A percentile compares a stretch with the other conserved stretches of the same genome.
Conservation (phyloP, 2,888 invertebrate species). For the Eurytoma adleriae region DNA sequence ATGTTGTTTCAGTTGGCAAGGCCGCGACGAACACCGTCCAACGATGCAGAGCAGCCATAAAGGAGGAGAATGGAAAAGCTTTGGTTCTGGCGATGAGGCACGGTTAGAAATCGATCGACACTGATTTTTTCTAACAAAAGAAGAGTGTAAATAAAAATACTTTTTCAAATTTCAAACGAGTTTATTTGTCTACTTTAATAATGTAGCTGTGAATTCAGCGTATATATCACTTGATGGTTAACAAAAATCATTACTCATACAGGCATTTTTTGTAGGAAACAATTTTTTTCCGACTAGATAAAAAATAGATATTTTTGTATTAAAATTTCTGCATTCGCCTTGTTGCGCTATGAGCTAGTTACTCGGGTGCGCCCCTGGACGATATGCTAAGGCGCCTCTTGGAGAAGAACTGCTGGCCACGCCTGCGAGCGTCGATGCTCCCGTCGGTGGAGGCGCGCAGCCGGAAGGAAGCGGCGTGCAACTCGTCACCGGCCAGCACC, state of each 20-base stretch:
- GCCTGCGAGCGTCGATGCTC: constrained; percentile 60
- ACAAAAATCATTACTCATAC: no score
- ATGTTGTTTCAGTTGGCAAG: constrained; percentile 68
- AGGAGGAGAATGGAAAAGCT: constrained; percentile 70
- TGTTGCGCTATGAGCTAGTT: not conserved
- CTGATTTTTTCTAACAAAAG: not conserved
- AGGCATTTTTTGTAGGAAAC: no score
- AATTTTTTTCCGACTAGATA: no score
- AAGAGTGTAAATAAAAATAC: not conserved
- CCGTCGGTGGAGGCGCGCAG: constrained; percentile 87
- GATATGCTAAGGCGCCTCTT: constrained; percentile 86
- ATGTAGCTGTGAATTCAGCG: no score
- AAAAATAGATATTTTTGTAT: no score
- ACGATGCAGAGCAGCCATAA: constrained; percentile 71
- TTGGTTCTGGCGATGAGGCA: constrained; percentile 69
- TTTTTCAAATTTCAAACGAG: no score
- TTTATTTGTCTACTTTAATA: no score
- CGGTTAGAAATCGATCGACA: constrained; percentile 7
- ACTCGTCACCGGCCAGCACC: constrained; percentile 73
- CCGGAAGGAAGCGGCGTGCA: constrained; percentile 78
- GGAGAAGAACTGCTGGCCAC: constrained; percentile 71
- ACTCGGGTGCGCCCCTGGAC: constrained; percentile 78
- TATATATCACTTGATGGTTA: no score
- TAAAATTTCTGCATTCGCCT: no score
- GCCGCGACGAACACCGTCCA: constrained; percentile 68